Conservation (phyloP, 2,797 vertebrate species). For the Dryobates pubescens region DNA sequence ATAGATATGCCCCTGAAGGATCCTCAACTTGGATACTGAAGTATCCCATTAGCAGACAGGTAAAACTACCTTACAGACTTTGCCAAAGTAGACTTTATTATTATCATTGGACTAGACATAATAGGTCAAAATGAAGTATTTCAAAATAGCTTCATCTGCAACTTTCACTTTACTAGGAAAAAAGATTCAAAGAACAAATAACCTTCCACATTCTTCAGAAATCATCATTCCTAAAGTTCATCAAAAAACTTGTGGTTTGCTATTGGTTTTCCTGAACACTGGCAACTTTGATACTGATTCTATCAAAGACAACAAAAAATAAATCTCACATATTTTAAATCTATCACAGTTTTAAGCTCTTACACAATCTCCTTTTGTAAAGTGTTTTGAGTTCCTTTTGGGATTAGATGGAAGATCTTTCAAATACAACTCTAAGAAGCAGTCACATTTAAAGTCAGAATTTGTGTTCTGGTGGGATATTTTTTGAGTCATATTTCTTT, state of each 20-base stretch:
- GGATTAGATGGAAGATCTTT: conserved; percentile 25
- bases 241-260: not conserved
- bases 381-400: not conserved
- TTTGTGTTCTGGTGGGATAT: not conserved
- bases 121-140: not conserved
- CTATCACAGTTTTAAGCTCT: conserved; percentile 5
- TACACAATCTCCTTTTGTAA: not conserved
- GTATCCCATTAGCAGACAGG: not conserved
- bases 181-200: not conserved
- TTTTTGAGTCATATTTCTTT: conserved; percentile 42
- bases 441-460: conserved; percentile 23
- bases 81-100: not conserved
- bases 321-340: not conserved
- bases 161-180: not conserved
- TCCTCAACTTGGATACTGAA: not conserved
- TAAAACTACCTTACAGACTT: not conserved
- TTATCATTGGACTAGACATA: not conserved
- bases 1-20: not conserved
- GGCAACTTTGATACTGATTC: not conserved
- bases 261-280: conserved; percentile 15
- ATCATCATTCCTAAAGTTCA: not conserved
- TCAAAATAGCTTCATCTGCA: not conserved
- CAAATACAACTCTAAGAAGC: conserved; percentile 26
- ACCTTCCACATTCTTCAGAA: not conserved
- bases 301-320: conserved; percentile 18